Evolutionary conservation across 2,113 vertebrate species (phyloP).

Genomic region (Cyprinus carpio): DNA sequence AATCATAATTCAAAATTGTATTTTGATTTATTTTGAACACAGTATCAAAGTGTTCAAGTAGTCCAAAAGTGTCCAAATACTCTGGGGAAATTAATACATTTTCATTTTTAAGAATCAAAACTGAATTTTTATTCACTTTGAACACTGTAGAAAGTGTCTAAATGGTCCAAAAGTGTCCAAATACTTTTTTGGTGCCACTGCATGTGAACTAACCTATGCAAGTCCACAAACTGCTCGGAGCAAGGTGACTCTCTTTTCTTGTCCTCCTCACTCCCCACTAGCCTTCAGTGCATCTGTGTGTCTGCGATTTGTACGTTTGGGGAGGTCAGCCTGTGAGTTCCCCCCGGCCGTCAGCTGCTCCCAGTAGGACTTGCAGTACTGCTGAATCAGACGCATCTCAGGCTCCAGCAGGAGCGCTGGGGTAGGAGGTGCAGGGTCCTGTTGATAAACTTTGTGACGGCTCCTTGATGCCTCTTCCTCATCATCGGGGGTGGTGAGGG

Average conservation of each 20-base stretch:
- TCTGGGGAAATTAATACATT: neutral
- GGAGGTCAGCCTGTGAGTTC: conserved; percentile 51
- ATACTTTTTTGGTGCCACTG: conserved; percentile 7
- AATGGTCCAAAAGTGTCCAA: neutral
- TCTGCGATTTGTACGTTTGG: conserved; percentile 62
- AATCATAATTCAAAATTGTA: too few relatives aligned
- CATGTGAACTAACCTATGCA: neutral
- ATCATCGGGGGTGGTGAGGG: conserved; percentile 72
- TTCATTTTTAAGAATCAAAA: neutral
- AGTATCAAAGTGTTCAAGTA: too few relatives aligned
- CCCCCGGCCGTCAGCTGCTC: conserved; percentile 66
- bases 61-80: too few relatives aligned
- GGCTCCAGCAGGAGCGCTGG: conserved; percentile 63
- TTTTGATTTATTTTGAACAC: too few relatives aligned
- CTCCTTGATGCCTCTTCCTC: conserved; percentile 48
- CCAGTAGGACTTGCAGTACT: conserved; percentile 81
- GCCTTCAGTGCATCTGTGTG: conserved; percentile 74
- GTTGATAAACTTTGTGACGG: conserved; percentile 28
- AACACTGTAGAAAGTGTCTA: neutral
- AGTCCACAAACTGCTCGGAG: neutral
- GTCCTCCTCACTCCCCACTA: conserved; percentile 67
- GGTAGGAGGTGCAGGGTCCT: conserved; percentile 31
- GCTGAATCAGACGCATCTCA: conserved; percentile 75
- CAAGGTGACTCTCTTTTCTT: neutral
- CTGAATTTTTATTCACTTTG: too few relatives aligned